phyloP scores from a whole-genome alignment of 2,888 invertebrate genomes.

The Tholera decimalis region DNA sequence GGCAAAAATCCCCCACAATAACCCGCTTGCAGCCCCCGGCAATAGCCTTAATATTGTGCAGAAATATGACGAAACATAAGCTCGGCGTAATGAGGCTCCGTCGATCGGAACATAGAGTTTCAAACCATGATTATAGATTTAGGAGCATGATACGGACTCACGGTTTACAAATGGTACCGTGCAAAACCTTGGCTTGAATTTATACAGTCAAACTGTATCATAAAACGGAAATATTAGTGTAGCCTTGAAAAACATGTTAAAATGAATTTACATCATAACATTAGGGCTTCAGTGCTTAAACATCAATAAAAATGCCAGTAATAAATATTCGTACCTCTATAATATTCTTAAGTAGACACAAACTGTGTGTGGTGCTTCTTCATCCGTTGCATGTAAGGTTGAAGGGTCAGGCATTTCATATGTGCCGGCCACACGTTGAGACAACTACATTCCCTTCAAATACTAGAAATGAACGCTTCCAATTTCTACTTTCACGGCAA shows the following conservation, averaged over 20 bases:
- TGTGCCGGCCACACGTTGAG: constrained; percentile 69
- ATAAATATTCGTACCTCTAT: constrained; percentile 17
- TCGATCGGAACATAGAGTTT: constrained; percentile 55
- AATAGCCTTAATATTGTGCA: constrained; percentile 54
- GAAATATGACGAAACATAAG: constrained; percentile 62
- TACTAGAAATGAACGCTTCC: constrained; percentile 71
- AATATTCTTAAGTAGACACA: constrained; percentile 47
- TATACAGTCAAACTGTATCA: not conserved
- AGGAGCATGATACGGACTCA: constrained; percentile 43
- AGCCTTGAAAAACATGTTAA: not conserved
- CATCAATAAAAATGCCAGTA: constrained; percentile 3
- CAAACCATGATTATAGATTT: constrained; percentile 59
- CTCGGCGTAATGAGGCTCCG: constrained; percentile 51
- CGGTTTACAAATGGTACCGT: constrained; percentile 37
- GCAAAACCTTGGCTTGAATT: constrained; percentile 1
- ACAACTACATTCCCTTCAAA: constrained; percentile 61
- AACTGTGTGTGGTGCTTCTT: constrained; percentile 50
- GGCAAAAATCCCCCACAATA: constrained; percentile 83
- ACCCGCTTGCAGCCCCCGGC: constrained; percentile 74
- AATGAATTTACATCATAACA: not conserved
- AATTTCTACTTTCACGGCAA: constrained; percentile 76
- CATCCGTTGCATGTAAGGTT: constrained; percentile 68
- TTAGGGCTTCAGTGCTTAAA: not conserved
- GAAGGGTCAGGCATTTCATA: constrained; percentile 67
- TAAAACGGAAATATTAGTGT: too few relatives aligned